Conservation (phyloP, 1,140 invertebrate species). For the Vanessa tameamea region DNA sequence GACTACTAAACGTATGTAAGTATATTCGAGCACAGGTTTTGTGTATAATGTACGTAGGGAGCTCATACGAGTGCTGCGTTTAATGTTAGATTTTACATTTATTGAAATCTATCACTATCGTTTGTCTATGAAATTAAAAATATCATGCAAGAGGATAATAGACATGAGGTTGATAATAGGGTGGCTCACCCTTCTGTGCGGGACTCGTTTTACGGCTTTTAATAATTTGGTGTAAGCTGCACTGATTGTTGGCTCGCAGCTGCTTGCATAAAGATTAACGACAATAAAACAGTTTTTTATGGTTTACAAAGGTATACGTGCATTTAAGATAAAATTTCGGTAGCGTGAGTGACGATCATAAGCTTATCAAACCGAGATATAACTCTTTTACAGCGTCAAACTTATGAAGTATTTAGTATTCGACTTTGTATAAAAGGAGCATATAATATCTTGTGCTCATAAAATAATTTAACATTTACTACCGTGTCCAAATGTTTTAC, state of each 20-base stretch:
- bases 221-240: slow-evolving; percentile 77
- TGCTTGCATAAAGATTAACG: slow-evolving; percentile 69
- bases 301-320: slow-evolving; percentile 47
- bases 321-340: slow-evolving; percentile 50
- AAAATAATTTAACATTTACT: slow-evolving; percentile 11
- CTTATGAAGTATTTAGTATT: background rate
- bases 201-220: slow-evolving; percentile 79
- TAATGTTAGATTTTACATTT: background rate
- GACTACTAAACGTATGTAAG: background rate
- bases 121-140: slow-evolving; percentile 69
- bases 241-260: slow-evolving; percentile 74
- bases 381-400: background rate
- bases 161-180: slow-evolving; percentile 66
- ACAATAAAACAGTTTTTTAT: slow-evolving; percentile 58
- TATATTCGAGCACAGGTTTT: background rate
- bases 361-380: background rate
- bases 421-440: background rate
- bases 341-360: slow-evolving; percentile 8
- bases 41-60: background rate
- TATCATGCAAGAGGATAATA: slow-evolving; percentile 60
- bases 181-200: slow-evolving; percentile 72
- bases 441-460: background rate
- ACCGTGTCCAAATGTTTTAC: slow-evolving; percentile 5
- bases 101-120: slow-evolving; percentile 58
- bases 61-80: background rate